Evolutionary conservation across 2,888 invertebrate genomes (phyloP).

Genomic region (Drosophila suboccidentalis): DNA sequence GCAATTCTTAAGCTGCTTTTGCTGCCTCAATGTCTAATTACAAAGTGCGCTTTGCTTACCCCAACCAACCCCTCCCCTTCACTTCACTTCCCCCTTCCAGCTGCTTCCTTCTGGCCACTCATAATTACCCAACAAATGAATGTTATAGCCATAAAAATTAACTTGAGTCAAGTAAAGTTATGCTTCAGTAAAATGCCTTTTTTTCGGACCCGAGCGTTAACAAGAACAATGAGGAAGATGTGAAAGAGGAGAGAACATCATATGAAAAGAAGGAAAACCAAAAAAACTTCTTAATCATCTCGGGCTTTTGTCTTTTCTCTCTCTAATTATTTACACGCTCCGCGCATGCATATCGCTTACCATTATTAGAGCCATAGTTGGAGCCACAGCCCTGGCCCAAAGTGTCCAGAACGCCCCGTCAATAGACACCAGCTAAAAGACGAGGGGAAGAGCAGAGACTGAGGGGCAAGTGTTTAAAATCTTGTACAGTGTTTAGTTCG

Average conservation of each 20-base stretch:
- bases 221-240: conserved; percentile 42
- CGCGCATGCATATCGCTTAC: conserved; percentile 76
- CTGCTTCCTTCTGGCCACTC: conserved; percentile 42
- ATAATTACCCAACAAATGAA: conserved; percentile 78
- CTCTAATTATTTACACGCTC: conserved; percentile 77
- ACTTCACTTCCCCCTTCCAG: conserved; percentile 2
- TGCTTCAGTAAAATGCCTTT: conserved; percentile 76
- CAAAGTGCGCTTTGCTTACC: conserved; percentile 64
- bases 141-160: conserved; percentile 77
- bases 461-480: conserved; percentile 65
- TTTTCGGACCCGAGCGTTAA: conserved; percentile 47
- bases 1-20: conserved; percentile 60
- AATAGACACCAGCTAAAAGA: background rate
- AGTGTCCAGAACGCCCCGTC: conserved; percentile 43
- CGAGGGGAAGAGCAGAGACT: background rate
- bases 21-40: conserved; percentile 74
- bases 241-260: conserved; percentile 10
- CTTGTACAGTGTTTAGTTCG: conserved; percentile 71
- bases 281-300: conserved; percentile 60
- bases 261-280: conserved; percentile 18
- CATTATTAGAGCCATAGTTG: conserved; percentile 49
- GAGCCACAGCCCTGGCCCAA: conserved; percentile 52
- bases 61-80: background rate
- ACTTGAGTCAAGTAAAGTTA: conserved; percentile 74
- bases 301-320: conserved; percentile 33